Base-by-base conservation (phyloP, 1,140 invertebrate genomes). In the Eriosoma lanigerum region DNA sequence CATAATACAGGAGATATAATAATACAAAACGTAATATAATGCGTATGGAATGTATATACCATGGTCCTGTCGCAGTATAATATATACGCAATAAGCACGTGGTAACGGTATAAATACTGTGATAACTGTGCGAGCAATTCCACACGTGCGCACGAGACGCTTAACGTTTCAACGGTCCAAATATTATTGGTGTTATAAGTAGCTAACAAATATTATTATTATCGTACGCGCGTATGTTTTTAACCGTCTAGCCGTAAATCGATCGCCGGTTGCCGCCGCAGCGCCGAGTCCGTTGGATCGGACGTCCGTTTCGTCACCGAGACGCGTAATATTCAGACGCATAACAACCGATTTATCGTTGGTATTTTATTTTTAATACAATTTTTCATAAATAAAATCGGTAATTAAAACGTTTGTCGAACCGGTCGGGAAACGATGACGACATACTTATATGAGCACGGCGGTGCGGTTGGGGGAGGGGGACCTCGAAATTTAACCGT, bases 391-490 rank as follows among this genome's bases (percentile, higher is more conserved):
- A 70, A 70, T 46, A 73, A 52, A 52, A 73, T 29, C 32, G 32
- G 32, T 54, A 54, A 73, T 73, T 73, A 73, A 73, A 73, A 54
- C 50, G 50, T 73, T 54, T 73, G 66, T 32, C 70, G 48, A 54
- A 54, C 50, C 46, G n/a, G 70, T 52, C 46, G 70, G 3, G n/a
- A 52, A 73, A 64, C 62, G 26, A 15, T 12, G 58, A 12, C 56
- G 12, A 29, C 21, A 24, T 62, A 32, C 29, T 62, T 19, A 62
- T 62, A 62, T 24, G 15, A 19, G 13, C 15, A 60, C 56, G 56
- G 24, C n/a, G n/a, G 26, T 0, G 58, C 15, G n/a, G n/a, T n/a
- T n/a, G n/a, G n/a, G n/a, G n/a, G n/a, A n/a, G n/a, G 58, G 29
- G 29, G 5, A 64, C 17, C 17, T 64, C 29, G 19, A 32, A 64